phyloP scores from a whole-genome alignment of 2,113 vertebrate genomes.

The Tachycineta bicolor region DNA sequence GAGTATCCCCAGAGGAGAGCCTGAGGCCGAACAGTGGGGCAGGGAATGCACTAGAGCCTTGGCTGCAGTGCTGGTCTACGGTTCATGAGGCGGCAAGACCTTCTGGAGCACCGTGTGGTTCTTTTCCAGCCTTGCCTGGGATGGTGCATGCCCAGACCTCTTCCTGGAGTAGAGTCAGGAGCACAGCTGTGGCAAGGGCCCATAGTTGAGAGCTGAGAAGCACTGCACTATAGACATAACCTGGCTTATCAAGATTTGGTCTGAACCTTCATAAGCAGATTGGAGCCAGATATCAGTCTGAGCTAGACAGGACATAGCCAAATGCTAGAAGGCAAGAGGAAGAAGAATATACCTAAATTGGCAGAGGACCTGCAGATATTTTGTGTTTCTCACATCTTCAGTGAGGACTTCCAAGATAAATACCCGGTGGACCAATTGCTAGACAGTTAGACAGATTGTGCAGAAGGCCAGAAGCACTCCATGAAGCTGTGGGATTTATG shows the following conservation, averaged over 20 bases:
- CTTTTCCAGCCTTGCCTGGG: background rate
- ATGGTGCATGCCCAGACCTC: constrained; percentile 43
- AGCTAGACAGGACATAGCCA: constrained; percentile 54
- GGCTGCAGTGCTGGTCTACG: background rate
- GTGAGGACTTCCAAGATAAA: constrained; percentile 58
- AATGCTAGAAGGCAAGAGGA: constrained; percentile 53
- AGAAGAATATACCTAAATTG: constrained; percentile 47
- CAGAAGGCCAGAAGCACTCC: constrained; percentile 7
- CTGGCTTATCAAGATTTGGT: constrained; percentile 56
- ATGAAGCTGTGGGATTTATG: background rate
- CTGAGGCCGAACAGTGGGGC: background rate
- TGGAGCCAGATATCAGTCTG: constrained; percentile 54
- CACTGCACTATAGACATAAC: background rate
- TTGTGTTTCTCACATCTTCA: constrained; percentile 15
- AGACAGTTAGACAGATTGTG: constrained; percentile 17
- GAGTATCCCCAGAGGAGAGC: background rate
- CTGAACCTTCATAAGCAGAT: constrained; percentile 26
- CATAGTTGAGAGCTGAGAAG: constrained; percentile 49
- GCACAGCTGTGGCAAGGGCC: constrained; percentile 17
- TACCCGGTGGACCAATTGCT: constrained; percentile 22
- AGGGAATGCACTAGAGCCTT: rapidly evolving
- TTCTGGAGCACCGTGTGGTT: rapidly evolving
- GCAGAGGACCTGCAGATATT: constrained; percentile 33
- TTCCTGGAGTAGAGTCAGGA: background rate
- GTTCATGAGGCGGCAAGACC: background rate